phyloP scores from a whole-genome alignment of 2,888 invertebrate genomes.

The Asteroscopus sphinx region DNA sequence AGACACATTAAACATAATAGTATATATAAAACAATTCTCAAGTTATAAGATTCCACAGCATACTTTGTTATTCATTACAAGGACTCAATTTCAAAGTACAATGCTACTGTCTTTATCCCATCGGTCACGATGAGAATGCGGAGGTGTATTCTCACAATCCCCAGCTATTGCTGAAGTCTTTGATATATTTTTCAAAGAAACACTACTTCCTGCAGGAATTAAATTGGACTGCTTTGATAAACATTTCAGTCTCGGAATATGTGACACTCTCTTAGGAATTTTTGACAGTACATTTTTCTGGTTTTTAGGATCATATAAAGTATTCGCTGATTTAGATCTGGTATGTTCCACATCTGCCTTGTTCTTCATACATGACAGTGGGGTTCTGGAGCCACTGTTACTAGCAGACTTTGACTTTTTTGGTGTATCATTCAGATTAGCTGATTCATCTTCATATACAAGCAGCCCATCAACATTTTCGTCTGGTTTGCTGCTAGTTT shows the following conservation, averaged over 20 bases:
- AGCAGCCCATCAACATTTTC: conserved; percentile 85
- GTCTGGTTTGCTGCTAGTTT: conserved; percentile 64
- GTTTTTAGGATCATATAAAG: conserved; percentile 74
- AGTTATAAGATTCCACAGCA: conserved; percentile 29
- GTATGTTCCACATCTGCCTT: conserved; percentile 76
- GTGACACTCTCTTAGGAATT: conserved; percentile 76
- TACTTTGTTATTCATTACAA: conserved; percentile 14
- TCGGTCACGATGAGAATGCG: conserved; percentile 83
- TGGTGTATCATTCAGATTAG: conserved; percentile 71
- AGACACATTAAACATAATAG: conserved; percentile 38
- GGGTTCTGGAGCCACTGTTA: conserved; percentile 81
- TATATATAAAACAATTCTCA: conserved; percentile 40
- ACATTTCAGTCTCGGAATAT: conserved; percentile 84
- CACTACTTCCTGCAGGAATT: conserved; percentile 70
- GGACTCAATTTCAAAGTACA: conserved; percentile 71
- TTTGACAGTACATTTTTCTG: conserved; percentile 65
- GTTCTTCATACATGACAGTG: conserved; percentile 87
- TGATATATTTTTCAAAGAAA: conserved; percentile 79
- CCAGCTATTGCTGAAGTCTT: conserved; percentile 74
- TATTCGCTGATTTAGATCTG: conserved; percentile 85
- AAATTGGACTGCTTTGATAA: conserved; percentile 72
- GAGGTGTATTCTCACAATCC: conserved; percentile 87
- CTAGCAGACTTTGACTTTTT: conserved; percentile 77
- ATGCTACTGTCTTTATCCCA: conserved; percentile 88
- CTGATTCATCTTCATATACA: conserved; percentile 90